Evolutionary conservation across 2,797 vertebrate genomes (phyloP).

Genomic region (Poeciliopsis presidionis): DNA sequence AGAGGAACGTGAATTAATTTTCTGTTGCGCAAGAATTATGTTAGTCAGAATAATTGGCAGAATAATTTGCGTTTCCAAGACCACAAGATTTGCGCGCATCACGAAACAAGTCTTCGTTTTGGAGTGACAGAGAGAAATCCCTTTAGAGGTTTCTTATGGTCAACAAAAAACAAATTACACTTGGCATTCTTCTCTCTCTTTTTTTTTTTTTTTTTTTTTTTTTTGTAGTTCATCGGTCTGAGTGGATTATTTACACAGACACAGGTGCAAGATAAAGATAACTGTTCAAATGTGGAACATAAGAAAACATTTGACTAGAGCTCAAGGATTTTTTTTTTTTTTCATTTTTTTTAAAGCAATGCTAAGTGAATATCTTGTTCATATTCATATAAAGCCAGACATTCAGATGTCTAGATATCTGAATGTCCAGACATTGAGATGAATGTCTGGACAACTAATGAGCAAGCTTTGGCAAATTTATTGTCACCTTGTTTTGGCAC

Average conservation of each 20-base stretch:
- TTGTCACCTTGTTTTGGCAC: not conserved
- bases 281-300: not conserved
- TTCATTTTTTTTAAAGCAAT: not conserved
- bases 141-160: not conserved
- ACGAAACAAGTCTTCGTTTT: not conserved
- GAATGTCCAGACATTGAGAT: too few relatives aligned
- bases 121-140: too few relatives aligned
- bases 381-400: not conserved
- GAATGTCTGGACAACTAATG: constrained; percentile 2
- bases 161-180: not conserved
- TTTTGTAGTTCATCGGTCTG: too few relatives aligned
- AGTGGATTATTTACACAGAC: too few relatives aligned
- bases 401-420: too few relatives aligned
- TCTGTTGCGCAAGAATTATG: not conserved
- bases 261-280: too few relatives aligned
- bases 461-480: not conserved
- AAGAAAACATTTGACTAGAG: not conserved
- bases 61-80: not conserved
- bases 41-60: not conserved
- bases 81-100: not conserved
- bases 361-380: not conserved
- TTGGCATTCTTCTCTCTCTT: too few relatives aligned
- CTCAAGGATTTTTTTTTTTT: too few relatives aligned
- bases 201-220: too few relatives aligned
- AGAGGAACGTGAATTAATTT: not conserved